Conservation (phyloP, 2,797 vertebrate genomes). For the Numenius phaeopus region DNA sequence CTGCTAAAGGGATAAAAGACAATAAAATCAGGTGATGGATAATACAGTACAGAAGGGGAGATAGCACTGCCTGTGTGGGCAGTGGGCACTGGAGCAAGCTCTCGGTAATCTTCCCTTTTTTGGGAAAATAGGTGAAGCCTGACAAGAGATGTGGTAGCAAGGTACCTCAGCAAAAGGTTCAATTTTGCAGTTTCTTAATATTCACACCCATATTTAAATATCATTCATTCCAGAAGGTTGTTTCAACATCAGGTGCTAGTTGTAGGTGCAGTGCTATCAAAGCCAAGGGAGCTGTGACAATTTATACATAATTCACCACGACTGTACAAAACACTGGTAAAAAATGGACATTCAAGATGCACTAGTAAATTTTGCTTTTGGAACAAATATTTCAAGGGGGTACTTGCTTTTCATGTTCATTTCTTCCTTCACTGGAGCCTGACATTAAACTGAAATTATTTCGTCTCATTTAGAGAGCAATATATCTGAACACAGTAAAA, state of each 20-base stretch:
- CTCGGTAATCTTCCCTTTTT: background rate
- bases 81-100: background rate
- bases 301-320: background rate
- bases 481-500: slow-evolving; percentile 40
- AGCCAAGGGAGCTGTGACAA: background rate
- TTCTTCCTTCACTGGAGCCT: slow-evolving; percentile 50
- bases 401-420: slow-evolving; percentile 41
- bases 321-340: background rate
- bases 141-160: background rate
- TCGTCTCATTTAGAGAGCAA: background rate
- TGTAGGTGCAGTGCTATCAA: background rate
- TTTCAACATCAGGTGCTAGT: background rate
- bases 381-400: slow-evolving; percentile 25
- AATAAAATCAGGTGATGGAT: background rate
- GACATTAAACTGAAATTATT: slow-evolving; percentile 44
- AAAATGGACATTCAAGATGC: background rate
- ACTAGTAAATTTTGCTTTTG: background rate
- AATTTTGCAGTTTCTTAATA: background rate
- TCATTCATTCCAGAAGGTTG: background rate
- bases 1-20: background rate
- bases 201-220: background rate
- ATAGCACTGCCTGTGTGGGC: rapidly evolving
- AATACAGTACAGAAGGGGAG: background rate
- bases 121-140: background rate
- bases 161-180: background rate